Evolutionary conservation across 2,888 invertebrate species (phyloP).

Genomic region (Scaptomyza reducta): DNA sequence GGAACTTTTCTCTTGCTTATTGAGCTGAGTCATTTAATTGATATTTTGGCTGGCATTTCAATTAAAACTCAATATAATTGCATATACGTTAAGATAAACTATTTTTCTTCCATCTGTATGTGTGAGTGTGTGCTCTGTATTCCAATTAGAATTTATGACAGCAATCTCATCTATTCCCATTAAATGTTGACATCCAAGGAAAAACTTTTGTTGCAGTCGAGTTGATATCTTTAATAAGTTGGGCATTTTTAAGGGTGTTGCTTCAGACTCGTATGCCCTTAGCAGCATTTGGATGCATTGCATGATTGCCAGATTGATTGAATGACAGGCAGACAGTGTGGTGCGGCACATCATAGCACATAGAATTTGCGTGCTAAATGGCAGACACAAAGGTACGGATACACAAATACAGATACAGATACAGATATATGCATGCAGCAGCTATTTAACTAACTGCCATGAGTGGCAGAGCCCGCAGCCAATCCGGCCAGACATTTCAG

Average conservation of each 20-base stretch:
- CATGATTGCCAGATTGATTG: constrained; percentile 70
- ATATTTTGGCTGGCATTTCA: constrained; percentile 25
- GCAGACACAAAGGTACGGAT: constrained; percentile 39
- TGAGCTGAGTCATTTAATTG: constrained; percentile 25
- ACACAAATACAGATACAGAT: constrained; percentile 15
- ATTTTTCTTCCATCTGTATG: constrained; percentile 1
- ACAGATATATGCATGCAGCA: constrained; percentile 24
- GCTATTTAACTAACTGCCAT: constrained; percentile 70
- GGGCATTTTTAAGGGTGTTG: constrained; percentile 8
- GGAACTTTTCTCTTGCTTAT: not conserved
- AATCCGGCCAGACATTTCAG: constrained; percentile 73
- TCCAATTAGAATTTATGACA: constrained; percentile 61
- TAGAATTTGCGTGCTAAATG: constrained; percentile 72
- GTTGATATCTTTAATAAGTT: not conserved
- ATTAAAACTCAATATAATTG: constrained; percentile 43
- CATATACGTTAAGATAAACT: constrained; percentile 18
- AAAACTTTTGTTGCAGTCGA: constrained; percentile 9
- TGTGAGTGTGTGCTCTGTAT: constrained; percentile 7
- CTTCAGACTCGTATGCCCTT: constrained; percentile 46
- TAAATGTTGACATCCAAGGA: constrained; percentile 53
- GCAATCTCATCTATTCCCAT: constrained; percentile 56
- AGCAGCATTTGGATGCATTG: constrained; percentile 43
- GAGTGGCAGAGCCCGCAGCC: constrained; percentile 70
- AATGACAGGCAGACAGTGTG: constrained; percentile 66
- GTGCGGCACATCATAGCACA: constrained; percentile 16